phyloP scores from a whole-genome alignment of 2,797 vertebrate genomes.

The Parauchenoglanis punctatus region DNA sequence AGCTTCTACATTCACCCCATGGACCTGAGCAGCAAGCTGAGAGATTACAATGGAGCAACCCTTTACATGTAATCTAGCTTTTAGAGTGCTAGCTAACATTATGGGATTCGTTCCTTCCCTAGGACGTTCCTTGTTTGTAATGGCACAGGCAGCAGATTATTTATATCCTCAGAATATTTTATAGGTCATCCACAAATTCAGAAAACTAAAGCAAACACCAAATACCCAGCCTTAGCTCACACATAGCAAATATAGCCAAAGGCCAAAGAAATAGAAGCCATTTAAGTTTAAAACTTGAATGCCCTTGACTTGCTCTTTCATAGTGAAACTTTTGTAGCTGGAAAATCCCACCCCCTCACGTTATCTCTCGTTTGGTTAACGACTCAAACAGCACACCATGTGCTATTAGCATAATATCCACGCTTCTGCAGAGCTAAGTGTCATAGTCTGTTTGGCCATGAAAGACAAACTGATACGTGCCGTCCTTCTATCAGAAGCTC shows the following conservation, averaged over 20 bases:
- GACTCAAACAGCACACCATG: conserved; percentile 31
- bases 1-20: not conserved
- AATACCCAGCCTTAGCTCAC: not conserved
- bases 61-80: not conserved
- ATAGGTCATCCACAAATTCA: not conserved
- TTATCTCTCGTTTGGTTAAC: conserved; percentile 36
- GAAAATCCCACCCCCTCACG: conserved; percentile 11
- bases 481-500: conserved; percentile 39
- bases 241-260: not conserved
- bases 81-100: not conserved
- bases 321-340: not conserved
- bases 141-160: too few relatives aligned
- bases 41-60: not conserved
- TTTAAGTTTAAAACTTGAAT: conserved; percentile 3
- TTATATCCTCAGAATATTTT: not conserved
- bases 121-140: not conserved
- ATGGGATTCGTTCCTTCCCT: not conserved
- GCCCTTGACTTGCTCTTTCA: conserved; percentile 15
- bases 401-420: conserved; percentile 50
- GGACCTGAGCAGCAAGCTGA: not conserved
- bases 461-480: conserved; percentile 39
- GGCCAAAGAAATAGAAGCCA: not conserved
- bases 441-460: conserved; percentile 44
- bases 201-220: not conserved
- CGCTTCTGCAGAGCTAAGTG: conserved; percentile 45